Conservation (phyloP, 2,113 vertebrate species). For the Gracilinanus agilis region DNA sequence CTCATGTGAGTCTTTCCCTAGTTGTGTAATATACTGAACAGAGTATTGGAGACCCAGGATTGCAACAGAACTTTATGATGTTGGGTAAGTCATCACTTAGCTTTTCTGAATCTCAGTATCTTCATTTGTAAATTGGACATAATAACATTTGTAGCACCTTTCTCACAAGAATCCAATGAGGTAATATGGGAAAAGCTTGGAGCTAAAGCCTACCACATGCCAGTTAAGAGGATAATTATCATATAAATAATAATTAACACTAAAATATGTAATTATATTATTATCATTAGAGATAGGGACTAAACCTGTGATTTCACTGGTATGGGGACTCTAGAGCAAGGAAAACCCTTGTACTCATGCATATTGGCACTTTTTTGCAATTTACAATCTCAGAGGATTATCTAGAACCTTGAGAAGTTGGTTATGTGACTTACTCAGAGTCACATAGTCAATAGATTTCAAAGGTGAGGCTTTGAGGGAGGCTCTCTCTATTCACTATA, state of each 20-base stretch:
- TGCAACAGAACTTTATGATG: not conserved
- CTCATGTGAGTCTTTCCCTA: not conserved
- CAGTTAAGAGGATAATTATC: not conserved
- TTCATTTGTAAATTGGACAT: not conserved
- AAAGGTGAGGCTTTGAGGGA: not conserved
- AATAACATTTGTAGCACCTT: not conserved
- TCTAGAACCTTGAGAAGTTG: not conserved
- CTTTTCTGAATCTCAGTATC: not conserved
- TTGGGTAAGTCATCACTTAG: not conserved
- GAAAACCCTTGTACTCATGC: not conserved
- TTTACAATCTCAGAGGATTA: not conserved
- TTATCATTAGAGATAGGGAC: not conserved
- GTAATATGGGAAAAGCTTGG: not conserved
- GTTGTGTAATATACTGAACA: too few relatives aligned
- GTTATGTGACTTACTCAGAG: not conserved
- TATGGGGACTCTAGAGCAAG: not conserved
- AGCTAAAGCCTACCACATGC: not conserved
- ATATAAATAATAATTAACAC: not conserved
- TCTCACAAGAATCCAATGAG: not conserved
- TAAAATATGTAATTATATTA: not conserved
- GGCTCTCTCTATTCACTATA: not conserved
- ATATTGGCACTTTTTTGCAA: not conserved
- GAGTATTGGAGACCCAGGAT: not conserved
- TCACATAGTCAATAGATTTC: not conserved
- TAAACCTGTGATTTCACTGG: not conserved